Conservation (phyloP, 2,797 vertebrate genomes). For the Pyrocephalus nanus region DNA sequence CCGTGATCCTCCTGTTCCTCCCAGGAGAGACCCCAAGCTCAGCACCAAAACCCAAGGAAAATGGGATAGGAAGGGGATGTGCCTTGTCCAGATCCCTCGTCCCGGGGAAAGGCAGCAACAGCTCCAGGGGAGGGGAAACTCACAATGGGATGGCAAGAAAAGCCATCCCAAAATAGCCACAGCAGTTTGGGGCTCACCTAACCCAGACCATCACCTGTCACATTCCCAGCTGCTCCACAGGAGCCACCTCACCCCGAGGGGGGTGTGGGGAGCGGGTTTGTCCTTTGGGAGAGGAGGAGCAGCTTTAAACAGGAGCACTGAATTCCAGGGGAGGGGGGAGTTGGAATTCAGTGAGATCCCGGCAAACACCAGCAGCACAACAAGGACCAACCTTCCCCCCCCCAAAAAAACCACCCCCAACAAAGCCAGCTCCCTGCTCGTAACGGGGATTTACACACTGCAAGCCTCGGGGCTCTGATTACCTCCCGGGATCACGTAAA, state of each 20-base stretch:
- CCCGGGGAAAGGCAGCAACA: neutral
- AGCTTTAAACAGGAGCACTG: neutral
- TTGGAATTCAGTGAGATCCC: neutral
- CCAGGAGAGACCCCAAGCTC: neutral
- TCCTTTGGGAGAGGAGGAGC: neutral
- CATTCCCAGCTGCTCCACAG: conserved; percentile 39
- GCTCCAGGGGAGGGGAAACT: neutral
- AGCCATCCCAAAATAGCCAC: conserved; percentile 23
- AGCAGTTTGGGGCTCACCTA: neutral
- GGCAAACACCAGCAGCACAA: neutral
- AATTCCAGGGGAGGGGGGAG: no score
- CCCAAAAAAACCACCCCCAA: no score
- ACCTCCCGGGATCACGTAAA: conserved; percentile 76
- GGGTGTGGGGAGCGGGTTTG: neutral
- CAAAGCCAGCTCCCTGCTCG: neutral
- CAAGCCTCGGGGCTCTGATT: conserved; percentile 74
- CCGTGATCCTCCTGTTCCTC: neutral
- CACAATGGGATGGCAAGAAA: neutral
- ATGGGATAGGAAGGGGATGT: accelerated
- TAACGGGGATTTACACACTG: conserved; percentile 78
- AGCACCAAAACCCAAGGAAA: neutral
- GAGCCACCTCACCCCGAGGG: neutral
- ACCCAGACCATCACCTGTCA: neutral
- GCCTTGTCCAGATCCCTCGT: neutral
- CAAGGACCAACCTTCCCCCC: neutral